Conservation (phyloP, 2,797 vertebrate genomes). For the Crypturellus tataupa region DNA sequence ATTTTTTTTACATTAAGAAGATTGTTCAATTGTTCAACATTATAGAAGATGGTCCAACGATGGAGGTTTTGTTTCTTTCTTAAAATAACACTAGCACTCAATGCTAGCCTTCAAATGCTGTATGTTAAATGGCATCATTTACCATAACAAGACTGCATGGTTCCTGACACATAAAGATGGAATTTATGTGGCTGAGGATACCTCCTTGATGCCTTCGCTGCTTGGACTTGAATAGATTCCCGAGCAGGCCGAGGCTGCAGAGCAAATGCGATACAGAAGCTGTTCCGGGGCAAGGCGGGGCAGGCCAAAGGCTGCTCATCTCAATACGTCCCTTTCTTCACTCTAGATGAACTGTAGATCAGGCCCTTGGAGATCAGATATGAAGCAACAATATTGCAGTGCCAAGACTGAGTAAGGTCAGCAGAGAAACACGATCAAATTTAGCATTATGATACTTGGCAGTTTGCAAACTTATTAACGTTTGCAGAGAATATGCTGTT, state of each 20-base stretch:
- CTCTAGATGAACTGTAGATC: conserved; percentile 45
- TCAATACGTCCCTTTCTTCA: conserved; percentile 41
- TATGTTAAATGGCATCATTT: background rate
- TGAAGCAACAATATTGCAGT: conserved; percentile 37
- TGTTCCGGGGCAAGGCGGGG: background rate
- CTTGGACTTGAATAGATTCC: conserved; percentile 45
- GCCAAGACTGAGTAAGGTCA: conserved; percentile 21
- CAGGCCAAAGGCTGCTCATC: conserved; percentile 48
- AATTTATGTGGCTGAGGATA: conserved; percentile 49
- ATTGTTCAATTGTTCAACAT: background rate
- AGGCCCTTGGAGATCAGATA: conserved; percentile 32
- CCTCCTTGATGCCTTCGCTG: background rate
- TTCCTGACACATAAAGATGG: conserved; percentile 23
- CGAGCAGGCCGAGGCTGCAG: conserved; percentile 15
- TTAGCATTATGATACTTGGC: conserved; percentile 57
- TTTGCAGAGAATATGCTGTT: conserved; percentile 55
- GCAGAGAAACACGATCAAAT: conserved; percentile 47
- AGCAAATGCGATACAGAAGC: conserved; percentile 31
- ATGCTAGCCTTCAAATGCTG: background rate
- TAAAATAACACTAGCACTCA: conserved; percentile 7
- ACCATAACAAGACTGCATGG: background rate
- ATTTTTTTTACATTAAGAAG: background rate
- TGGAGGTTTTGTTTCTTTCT: conserved; percentile 23
- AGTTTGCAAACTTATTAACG: conserved; percentile 73
- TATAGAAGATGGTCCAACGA: background rate